A percentile compares a stretch with the other conserved stretches of the same genome.
Conservation (phyloP, 2,888 invertebrate genomes). For the Chouioia cunea region DNA sequence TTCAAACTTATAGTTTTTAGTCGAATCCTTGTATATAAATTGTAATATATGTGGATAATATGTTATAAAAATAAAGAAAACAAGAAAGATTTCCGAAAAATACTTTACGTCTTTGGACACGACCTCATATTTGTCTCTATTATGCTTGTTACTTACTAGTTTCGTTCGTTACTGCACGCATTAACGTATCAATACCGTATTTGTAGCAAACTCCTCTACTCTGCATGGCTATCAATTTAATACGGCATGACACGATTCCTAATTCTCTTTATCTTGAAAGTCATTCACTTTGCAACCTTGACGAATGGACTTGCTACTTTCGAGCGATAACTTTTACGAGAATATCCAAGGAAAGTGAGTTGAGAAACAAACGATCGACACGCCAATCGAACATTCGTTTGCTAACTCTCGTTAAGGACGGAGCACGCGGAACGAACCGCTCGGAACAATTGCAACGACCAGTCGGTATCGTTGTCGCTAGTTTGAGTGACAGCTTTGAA, state of each 20-base stretch:
- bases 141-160: slow-evolving; percentile 26
- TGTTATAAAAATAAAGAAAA: slow-evolving; percentile 64
- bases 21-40: slow-evolving; percentile 64
- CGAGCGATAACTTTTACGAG: too few relatives aligned
- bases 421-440: too few relatives aligned
- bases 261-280: not conserved
- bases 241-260: slow-evolving; percentile 32
- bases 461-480: too few relatives aligned
- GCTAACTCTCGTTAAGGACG: too few relatives aligned
- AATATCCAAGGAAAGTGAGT: too few relatives aligned
- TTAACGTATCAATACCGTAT: not conserved
- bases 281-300: too few relatives aligned
- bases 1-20: slow-evolving; percentile 61
- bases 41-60: slow-evolving; percentile 68
- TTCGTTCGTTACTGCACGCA: slow-evolving; percentile 3
- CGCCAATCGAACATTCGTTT: too few relatives aligned
- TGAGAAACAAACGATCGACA: too few relatives aligned
- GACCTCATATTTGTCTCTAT: slow-evolving; percentile 36
- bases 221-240: slow-evolving; percentile 14
- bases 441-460: too few relatives aligned
- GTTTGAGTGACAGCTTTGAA: too few relatives aligned
- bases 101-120: slow-evolving; percentile 47
- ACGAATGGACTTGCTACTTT: too few relatives aligned
- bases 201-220: too few relatives aligned
- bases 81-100: slow-evolving; percentile 58